Base-by-base conservation (phyloP, 2,888 invertebrate species). In the Flexamia atlantica region DNA sequence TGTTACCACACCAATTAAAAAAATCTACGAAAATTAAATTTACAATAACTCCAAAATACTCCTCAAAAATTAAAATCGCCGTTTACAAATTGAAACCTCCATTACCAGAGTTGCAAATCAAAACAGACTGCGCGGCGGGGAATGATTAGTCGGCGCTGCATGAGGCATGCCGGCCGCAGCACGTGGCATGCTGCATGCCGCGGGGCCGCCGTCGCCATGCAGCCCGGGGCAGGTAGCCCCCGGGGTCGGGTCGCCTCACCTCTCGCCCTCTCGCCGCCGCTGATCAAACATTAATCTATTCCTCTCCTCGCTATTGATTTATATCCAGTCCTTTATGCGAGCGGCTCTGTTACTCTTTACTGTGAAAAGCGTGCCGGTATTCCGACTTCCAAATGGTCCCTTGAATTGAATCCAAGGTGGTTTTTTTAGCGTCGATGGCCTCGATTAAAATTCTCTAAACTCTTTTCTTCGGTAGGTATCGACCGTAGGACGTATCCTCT, bases 271-370 rank as follows among this genome's bases (percentile, higher is more conserved):
- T 25, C 57, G 42, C 60, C 36, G 36, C 81, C 14, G 20, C 46
- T 79, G 50, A 79, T 79, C 50, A 53, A 53, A 53, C 79, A 79
- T 79, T 79, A 79, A 32, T 50, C 79, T 57, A 79, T 50, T 50
- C 40, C 79, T 46, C 79, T 46, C 79, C 23, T 28, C 50, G 30
- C 25, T 53, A 79, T 57, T 57, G 72, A 72, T 72, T 72, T 72
- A 72, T 42, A n/a, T 40, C 42, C 72, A 2, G 40, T 40, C 42
- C 42, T 20, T 20, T n/a, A n/a, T n/a, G 5, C 57, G 23, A 14
- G 57, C 25, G 20, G n/a, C 42, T 36, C 42, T 23, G 32, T 7
- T 40, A 36, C 23, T 42, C 20, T 25, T 4, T 40, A 28, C 40
- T 74, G 17, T 17, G 50, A 40, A 40, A 25, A 23, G 42, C 50